Evolutionary conservation across 1,140 invertebrate species (phyloP).

Genomic region (Drosophila triauraria): DNA sequence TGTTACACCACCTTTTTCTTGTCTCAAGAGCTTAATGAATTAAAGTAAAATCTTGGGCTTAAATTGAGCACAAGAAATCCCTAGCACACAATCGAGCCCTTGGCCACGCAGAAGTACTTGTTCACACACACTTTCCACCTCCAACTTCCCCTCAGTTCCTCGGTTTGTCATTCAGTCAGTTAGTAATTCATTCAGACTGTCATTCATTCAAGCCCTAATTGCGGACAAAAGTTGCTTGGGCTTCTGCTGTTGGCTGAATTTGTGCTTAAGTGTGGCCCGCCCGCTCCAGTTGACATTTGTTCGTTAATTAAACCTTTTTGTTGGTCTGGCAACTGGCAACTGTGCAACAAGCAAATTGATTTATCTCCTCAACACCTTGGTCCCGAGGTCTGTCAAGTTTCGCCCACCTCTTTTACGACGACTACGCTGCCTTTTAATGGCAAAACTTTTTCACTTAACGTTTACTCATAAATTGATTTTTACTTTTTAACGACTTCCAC

Average conservation of each 20-base stretch:
- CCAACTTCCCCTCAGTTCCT: constrained; percentile 7
- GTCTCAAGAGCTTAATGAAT: constrained; percentile 11
- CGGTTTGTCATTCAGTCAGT: constrained; percentile 54
- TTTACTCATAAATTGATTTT: constrained; percentile 84
- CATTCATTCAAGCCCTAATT: constrained; percentile 80
- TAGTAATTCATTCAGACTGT: constrained; percentile 74
- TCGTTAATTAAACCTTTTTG: constrained; percentile 84
- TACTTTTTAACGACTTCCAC: constrained; percentile 77
- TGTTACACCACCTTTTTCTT: neutral
- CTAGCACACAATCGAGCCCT: constrained; percentile 37
- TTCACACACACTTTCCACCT: constrained; percentile 25
- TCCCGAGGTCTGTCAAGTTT: constrained; percentile 53
- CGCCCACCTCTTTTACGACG: constrained; percentile 32
- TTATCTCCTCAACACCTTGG: constrained; percentile 78
- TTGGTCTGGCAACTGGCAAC: constrained; percentile 64
- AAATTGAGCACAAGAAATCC: constrained; percentile 31
- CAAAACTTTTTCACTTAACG: constrained; percentile 83
- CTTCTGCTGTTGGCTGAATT: constrained; percentile 23
- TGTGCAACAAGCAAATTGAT: constrained; percentile 82
- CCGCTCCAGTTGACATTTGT: constrained; percentile 77
- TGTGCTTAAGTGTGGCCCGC: constrained; percentile 26
- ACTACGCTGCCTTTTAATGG: constrained; percentile 68
- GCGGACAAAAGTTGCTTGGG: constrained; percentile 76
- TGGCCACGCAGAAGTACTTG: constrained; percentile 27
- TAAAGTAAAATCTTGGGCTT: constrained; percentile 20